Evolutionary conservation across 1,140 invertebrate genomes (phyloP), one percentile per base, ranked within the genome.

Genomic region (Zaprionus africanus): DNA sequence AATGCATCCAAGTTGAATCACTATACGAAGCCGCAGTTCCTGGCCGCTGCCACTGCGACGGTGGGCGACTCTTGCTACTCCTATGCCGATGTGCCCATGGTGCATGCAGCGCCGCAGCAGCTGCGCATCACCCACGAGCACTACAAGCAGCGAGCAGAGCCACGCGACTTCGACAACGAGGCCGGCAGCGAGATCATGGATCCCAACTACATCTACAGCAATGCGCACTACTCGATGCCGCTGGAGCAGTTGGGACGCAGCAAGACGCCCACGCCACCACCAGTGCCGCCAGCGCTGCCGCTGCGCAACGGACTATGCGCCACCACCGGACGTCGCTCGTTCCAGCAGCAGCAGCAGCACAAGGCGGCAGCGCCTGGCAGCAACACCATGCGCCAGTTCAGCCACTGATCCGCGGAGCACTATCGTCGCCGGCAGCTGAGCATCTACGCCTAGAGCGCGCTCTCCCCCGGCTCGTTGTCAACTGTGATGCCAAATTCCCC

Each of bases 121-220:
- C 53, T 91, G 61, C 90, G 81, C 19, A 61, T 86, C 28, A 86
- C 77, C 53, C 91, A 92, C 36, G 87, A 91, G 38, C 87, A 91
- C 71, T 91, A 79, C 66, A 92, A 80, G 63, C 85, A 84, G 36
- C 84, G 31, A 62, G 22, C 72, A 53, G 28, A 62, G 31, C 31
- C 53, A 60, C 60, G 66, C 24, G 61, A 77, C 49, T 73, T 76
- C 41, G 88, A 90, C n/a, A 76, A 79, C 41, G 84, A 86, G 58
- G 73, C 60, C 13, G 46, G 7, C n/a, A 73, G 77, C 59, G 91
- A 84, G 56, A 79, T 90, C 17, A 70, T 92, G 65, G 91, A 92
- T 64, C 76, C 91, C 53, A 92, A 92, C 58, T 92, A 92, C 49
- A 92, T 92, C 38, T 92, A 92, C 73, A 88, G 84, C 70, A 92